Base-by-base conservation (phyloP, 1,140 invertebrate species). In the Campoletis sonorensis region DNA sequence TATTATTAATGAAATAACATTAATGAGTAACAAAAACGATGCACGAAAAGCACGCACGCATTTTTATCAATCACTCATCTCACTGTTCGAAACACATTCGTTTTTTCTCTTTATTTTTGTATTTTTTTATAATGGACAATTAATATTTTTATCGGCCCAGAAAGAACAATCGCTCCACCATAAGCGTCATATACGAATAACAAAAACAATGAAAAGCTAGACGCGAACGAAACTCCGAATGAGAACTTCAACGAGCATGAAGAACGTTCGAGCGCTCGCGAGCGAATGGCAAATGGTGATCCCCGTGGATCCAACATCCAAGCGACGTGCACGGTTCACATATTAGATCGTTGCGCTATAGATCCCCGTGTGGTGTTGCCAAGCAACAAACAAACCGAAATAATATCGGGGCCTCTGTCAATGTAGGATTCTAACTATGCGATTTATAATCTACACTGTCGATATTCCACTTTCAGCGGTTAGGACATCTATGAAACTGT, bases 211-310 rank as follows among this genome's bases (percentile, higher is more conserved):
- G 26, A 7, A 30, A 51, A 5, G 71, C 40, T n/a, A 16, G 26
- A 27, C 72, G 49, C 72, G 49, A 75, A 54, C 72, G 49, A 26
- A 10, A 26, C 21, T 15, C 54, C 18, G 54, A 45, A 58, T 58
- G 1, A 58, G 5, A 27, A 16, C 4, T 16, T 58, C 26, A 27
- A 75, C 26, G 49, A 75, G 49, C 45, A 72, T 58, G 51, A 70
- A 58, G 18, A 18, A 72, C 79, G 79, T 51, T 80, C 79, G 45
- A 72, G 30, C 79, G 67, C 71, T 26, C n/a, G 68, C 79, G 79
- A 72, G 79, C 68, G 79, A 80, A 72, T 80, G 40, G 79, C 68
- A 68, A 80, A 72, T 80, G 40, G 79, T 27, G 45, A 80, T 75
- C 49, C 72, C 45, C 11, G 23, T 51, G 23, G 72, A 75, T 75